Base-by-base conservation (phyloP, 2,888 invertebrate genomes). In the Stenodema calcarata region DNA sequence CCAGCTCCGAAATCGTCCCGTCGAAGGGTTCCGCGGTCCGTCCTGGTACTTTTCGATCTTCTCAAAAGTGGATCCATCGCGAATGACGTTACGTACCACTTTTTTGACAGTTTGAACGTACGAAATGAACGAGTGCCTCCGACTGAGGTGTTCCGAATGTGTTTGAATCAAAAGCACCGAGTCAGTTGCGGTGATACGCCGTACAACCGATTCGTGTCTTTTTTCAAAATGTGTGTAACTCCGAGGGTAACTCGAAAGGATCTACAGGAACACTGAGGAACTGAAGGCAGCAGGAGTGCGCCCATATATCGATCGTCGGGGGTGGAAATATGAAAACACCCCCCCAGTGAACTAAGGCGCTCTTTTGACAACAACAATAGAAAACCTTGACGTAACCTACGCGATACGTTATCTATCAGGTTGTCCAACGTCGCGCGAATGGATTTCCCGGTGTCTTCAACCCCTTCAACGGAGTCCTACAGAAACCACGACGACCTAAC, bases 1-100 rank as follows among this genome's bases (percentile, higher is more conserved):
- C 93, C 93, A 35, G 92, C 92, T 89, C 92, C 92, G 88, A 92
- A 93, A 90, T 93, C 92, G 73, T 86, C 86, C 62, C 78, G n/a
- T 41, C 84, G 41, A 42, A 84, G 73, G 0, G 75, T 75, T n/a
- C 44, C 70, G 9, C 82, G 62, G 27, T 75, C 84, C 70, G 84
- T 73, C 28, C 75, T 42, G 54, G 84, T 73, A 73, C 84, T 84
- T 73, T 84, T 84, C 16, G 84, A 73, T 28, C 84, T 84, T 44
- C 84, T 84, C 47, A 84, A 28, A 18, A 84, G 50, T n/a, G 84
- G 84, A 42, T 84, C 84, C 84, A 84, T 84, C 7, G 27, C 44
- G 27, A 62, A 62, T 62, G 62, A 62, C 2, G 11, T 18, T 62
- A 23, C 7, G 23, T 23, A 35, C 35, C 35, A 35, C 35, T 35